Evolutionary conservation across 2,888 invertebrate species (phyloP), one percentile per base, ranked within the genome.

Genomic region (Drosophila neonasuta): DNA sequence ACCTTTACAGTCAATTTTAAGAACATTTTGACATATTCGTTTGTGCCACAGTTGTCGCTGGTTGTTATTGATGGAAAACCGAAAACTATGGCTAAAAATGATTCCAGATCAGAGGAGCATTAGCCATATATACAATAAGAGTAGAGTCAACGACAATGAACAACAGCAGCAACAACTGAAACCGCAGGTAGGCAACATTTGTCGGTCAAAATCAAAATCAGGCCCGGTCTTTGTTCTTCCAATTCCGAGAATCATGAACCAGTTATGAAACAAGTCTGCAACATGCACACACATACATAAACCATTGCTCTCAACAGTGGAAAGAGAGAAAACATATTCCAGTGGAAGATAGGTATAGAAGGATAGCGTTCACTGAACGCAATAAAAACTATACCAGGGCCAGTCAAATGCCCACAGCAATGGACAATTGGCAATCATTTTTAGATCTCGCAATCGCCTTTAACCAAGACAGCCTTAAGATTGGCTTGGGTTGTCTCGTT

Each of bases 201-300:
- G 89, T 89, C 90, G 90, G 89, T 90, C 88, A 89, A 89, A 88
- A 88, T 86, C 80, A 85, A 88, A 88, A 86, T 79, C 75, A 75
- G 87, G 54, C 76, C 65, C 68, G 80, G 87, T 79, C 86, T 88
- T 86, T 86, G 88, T 88, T 78, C 86, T 80, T 73, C 67, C 83
- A 79, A 82, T 90, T 89, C 89, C 78, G 76, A 87, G 89, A 89
- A 89, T 84, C 77, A 78, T 86, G 84, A 88, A 90, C 90, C 89
- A 90, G 89, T 90, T 89, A 90, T 89, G 89, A 89, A 90, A 89
- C 82, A 88, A 87, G 84, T 85, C 85, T 82, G 80, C 85, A 86
- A 81, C 77, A 87, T 72, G 73, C 70, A 69, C 68, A 68, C 64
- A 54, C 59, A 67, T 24, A 48, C 41, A 66, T 41, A 49, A 39